Evolutionary conservation across 2,888 invertebrate species (phyloP).

Genomic region (Agrotis puta): DNA sequence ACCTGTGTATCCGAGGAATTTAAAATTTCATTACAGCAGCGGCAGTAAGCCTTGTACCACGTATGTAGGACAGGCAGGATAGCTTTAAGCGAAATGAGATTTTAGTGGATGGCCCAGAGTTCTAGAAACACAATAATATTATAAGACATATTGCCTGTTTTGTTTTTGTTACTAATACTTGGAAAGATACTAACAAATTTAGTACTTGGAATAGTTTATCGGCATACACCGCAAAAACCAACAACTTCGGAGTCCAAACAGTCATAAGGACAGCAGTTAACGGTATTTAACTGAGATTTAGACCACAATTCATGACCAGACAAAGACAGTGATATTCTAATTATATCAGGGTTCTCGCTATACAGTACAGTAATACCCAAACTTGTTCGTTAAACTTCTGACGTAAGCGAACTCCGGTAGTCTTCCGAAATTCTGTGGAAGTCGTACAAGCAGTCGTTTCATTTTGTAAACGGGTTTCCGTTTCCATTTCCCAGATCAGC

Average conservation of each 20-base stretch:
- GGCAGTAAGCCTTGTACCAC: constrained; percentile 33
- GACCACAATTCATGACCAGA: constrained; percentile 25
- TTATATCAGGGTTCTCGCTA: constrained; percentile 11
- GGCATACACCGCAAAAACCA: constrained; percentile 7
- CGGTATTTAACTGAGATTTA: constrained; percentile 11
- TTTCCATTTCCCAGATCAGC: constrained; percentile 75
- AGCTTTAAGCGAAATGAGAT: constrained; percentile 50
- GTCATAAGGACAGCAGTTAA: neutral
- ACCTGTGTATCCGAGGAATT: constrained; percentile 40
- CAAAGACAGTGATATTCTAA: constrained; percentile 29
- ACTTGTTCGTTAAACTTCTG: constrained; percentile 40
- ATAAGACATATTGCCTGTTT: neutral
- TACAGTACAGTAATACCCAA: constrained; percentile 46
- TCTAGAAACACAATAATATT: constrained; percentile 29
- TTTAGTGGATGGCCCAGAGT: constrained; percentile 26
- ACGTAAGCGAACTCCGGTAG: constrained; percentile 41
- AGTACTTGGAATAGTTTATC: neutral
- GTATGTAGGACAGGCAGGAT: constrained; percentile 13
- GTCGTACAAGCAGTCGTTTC: constrained; percentile 67
- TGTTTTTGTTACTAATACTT: neutral
- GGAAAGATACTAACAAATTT: neutral
- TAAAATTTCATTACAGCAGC: constrained; percentile 52
- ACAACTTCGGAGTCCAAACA: neutral
- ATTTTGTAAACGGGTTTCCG: constrained; percentile 72
- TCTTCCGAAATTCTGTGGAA: constrained; percentile 51